Evolutionary conservation across 2,113 vertebrate species (phyloP), one percentile per base, ranked within the genome.

Genomic region (Hyperopisus bebe): DNA sequence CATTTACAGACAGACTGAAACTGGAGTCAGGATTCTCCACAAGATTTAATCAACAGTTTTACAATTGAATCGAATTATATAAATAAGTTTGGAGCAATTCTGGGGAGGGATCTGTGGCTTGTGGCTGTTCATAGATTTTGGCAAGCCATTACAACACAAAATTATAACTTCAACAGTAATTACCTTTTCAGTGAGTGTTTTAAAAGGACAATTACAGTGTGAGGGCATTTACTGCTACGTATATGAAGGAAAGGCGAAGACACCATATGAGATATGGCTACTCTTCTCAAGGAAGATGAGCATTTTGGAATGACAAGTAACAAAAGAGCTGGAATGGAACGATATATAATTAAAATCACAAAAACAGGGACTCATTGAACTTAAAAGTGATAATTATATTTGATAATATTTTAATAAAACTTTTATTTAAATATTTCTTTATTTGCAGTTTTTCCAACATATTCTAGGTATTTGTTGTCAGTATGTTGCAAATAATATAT

Each of bases 381-480:
- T 62, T n/a, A 62, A n/a, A n/a, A n/a, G 24, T 62, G 24, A 62
- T 8, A 62, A 9, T 7, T 62, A n/a, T n/a, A 9, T 62, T n/a
- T 9, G 55, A 62, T n/a, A 62, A n/a, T 62, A 62, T 62, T n/a
- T n/a, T 62, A 58, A 24, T 58, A 58, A 58, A 58, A 58, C 55
- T 24, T 8, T 19, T 1, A 21, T 53, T 21, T 8, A 58, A 58
- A 58, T 58, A 24, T 58, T 58, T 24, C 7, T 58, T 19, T 21
- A 19, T 62, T 62, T 66, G 8, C 62, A 66, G n/a, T 31, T 66
- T 66, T 27, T n/a, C 62, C 62, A 66, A 9, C 8, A 27, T 66
- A 27, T 66, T 66, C 94, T 95, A 94, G 91, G 89, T 93, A 92
- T 91, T 93, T 94, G 94, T 94, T 92, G 92, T 94, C 94, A 2